Evolutionary conservation across 2,113 vertebrate genomes (phyloP), one percentile per base, ranked within the genome.

Genomic region (Sialia sialis): DNA sequence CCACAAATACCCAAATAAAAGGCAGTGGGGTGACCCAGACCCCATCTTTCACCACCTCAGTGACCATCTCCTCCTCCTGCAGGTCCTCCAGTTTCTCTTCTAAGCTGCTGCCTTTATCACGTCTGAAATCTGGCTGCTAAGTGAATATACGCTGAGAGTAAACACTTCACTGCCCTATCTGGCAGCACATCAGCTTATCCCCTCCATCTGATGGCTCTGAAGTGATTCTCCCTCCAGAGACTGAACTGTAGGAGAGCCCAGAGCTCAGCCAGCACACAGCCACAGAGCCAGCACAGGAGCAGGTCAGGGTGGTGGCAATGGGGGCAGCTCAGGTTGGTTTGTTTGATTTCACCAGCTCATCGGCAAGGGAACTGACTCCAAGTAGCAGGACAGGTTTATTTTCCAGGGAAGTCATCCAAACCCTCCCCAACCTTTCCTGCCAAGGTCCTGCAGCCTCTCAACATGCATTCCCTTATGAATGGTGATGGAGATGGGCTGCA

Each of bases 371-470:
- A 30, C 4, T 13, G 43, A 54, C 38, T 25, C 27, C n/a, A 44
- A 75, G 86, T 54, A 79, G 72, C 5, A 64, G 66, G 62, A 59
- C 30, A 79, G 67, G 54, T 74, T 89, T 81, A 56, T 58, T 8
- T 89, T 43, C 63, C 69, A 87, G 87, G 84, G 52, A 94, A 95
- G 43, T 43, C 52, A 89, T 69, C 84, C 87, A 94, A 86, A 56
- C 11, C 59, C 38, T 64, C 36, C 46, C 44, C 11, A 8, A 23
- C 63, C 62, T 41, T 86, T 63, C 67, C 54, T 49, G 59, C 83
- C 80, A n/a, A 83, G 79, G 79, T 77, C 64, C 87, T 84, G 59
- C 80, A 84, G 77, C 46, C 64, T 11, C 8, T 26, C 36, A 51
- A 83, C 0, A 2, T 52, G 48, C 49, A 54, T 64, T 76, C 83